Evolutionary conservation across 2,888 invertebrate genomes (phyloP), one percentile per base, ranked within the genome.

Genomic region (Erebia ligea): DNA sequence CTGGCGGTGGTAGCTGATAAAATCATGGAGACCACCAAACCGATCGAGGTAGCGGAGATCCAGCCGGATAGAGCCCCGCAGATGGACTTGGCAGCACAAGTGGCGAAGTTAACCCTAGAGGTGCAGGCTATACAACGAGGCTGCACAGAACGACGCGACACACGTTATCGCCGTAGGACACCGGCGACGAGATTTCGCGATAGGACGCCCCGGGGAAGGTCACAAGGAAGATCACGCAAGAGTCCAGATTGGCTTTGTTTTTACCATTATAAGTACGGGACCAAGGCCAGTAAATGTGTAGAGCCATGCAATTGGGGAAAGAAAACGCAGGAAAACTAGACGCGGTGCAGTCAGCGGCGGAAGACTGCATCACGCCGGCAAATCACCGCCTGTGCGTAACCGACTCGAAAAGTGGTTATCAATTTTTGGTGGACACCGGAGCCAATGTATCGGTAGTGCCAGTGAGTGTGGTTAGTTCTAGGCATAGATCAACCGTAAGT

Each of bases 1-100:
- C 40, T 75, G 15, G 74, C 74, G 0, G 54, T 59, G 1, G 68
- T 78, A 0, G 75, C 76, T 0, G 76, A 78, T 57, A 76, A 74
- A 17, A 61, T 75, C 6, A 15, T 71, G 63, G 73, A 75, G 56
- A 70, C 56, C 10, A 48, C 57, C 2, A 9, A 50, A 8, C 56
- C 67, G 40, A 3, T 57, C 1, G 61, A 67, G 17, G 21, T 67
- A 48, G n/a, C 57, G 0, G 70, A 67, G 48, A 68, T 73, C 21
- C 50, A 50, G 8, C 1, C 50, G 50, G 50, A 50, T 50, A 50
- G 8, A 6, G 2, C 50, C 50, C 11, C 4, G n/a, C n/a, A 13
- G 8, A 4, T 6, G 50, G 50, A 50, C n/a, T n/a, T 50, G n/a
- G 50, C 50, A 6, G n/a, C 50, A 50, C 50, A 50, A n/a, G 50